Base-by-base conservation (phyloP, 64 coral and sea anemone species). In the Hydrozoanthus tunicans region DNA sequence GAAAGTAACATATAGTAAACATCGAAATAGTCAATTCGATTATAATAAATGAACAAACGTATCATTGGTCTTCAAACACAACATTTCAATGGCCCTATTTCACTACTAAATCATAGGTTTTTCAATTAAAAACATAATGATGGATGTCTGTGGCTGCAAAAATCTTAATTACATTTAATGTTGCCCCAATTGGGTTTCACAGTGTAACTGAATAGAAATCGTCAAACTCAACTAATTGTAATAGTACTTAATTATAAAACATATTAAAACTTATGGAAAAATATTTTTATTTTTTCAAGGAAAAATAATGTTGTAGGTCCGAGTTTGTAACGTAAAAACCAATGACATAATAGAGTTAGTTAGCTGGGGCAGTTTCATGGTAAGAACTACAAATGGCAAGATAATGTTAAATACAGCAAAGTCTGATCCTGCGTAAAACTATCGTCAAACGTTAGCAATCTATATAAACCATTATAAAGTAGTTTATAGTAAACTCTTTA, bases 1-100 rank as follows among this genome's bases (percentile, higher is more conserved):
- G 63, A 84, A 84, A 52, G 57, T 12, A 80, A 80, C 78, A 79
- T 5, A 79, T 79, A 68, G 65, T 25, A 70, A 70, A 70, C n/a
- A 77, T 70, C 24, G 4, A 20, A 70, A 23, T 20, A 20, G 17
- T 70, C 24, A 6, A 70, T 70, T 70, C 67, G 24, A 5, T 70
- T 70, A 51, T 82, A 65, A 65, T 25, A 66, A 81, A 64, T 7
- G 80, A 64, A 65, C 4, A 64, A 65, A 82, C 59, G 80, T 82
- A 59, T 82, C 51, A 62, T 68, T 69, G 20, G 51, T 64, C 6
- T 83, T 68, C 59, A 83, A 83, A 83, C 81, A 83, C 81, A 67
- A 83, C 43, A 62, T 17, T 69, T 68, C 81, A 83, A 80, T 25
- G 78, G 17, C 78, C 78, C 56, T 25, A 14, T 80, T 80, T 59